A percentile compares a stretch with the other conserved stretches of the same genome.
phyloP scores from a whole-genome alignment of 2,797 vertebrate genomes.

The Aphelocoma californica region DNA sequence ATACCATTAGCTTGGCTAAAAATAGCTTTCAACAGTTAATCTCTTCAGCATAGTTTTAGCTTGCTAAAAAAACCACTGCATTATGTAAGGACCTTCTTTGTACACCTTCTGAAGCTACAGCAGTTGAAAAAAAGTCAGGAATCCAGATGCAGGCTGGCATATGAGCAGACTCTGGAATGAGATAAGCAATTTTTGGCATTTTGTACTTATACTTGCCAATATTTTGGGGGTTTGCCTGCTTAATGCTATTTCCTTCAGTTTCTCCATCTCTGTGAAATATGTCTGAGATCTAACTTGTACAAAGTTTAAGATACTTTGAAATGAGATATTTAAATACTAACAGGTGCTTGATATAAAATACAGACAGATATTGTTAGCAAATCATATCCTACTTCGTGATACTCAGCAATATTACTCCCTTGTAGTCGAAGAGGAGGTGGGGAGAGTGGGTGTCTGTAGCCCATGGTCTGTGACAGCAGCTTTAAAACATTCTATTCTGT shows the following conservation, averaged over 20 bases:
- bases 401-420: neutral
- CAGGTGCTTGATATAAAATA: neutral
- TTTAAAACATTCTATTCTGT: neutral
- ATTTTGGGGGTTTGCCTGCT: neutral
- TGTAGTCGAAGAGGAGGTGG: neutral
- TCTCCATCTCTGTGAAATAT: neutral
- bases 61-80: neutral
- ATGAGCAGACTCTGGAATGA: neutral
- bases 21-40: slow-evolving; percentile 28
- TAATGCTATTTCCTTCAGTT: neutral
- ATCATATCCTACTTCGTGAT: neutral
- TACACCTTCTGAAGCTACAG: neutral
- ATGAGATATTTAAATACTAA: neutral
- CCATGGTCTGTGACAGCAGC: neutral
- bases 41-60: neutral
- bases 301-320: neutral
- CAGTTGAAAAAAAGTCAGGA: neutral
- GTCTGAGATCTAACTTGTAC: neutral
- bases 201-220: neutral
- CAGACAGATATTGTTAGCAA: neutral
- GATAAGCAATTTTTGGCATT: neutral
- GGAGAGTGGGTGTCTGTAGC: neutral
- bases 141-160: neutral
- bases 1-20: slow-evolving; percentile 24
- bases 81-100: neutral